These are phyloP conservation scores for Benthosema pterotum DNA, from an alignment of 2,797 vertebrate species.

Conservation along the genomic window DNA sequence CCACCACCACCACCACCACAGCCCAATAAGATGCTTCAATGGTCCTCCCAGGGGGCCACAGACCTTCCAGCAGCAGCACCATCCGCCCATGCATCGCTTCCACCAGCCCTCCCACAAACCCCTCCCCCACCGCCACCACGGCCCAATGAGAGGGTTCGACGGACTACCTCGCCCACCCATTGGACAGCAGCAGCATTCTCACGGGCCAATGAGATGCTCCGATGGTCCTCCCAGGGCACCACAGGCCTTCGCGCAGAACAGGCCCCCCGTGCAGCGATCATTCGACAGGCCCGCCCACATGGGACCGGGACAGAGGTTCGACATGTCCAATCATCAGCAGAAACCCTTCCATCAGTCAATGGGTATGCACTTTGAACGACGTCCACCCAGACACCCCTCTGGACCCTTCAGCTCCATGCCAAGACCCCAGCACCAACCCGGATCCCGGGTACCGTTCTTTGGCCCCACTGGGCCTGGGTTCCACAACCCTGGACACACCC, in stretches of 20 bases:
- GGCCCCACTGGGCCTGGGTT: constrained; percentile 46
- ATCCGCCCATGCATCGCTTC: too few relatives aligned
- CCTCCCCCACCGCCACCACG: constrained; percentile 68
- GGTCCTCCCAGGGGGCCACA: too few relatives aligned
- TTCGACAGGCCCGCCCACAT: constrained; percentile 66
- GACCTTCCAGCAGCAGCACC: too few relatives aligned
- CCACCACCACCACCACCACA: too few relatives aligned
- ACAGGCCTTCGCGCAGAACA: constrained; percentile 81
- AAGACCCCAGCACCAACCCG: too few relatives aligned
- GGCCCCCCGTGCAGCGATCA: constrained; percentile 69
- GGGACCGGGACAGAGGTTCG: constrained; percentile 74
- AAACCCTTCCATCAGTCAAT: too few relatives aligned
- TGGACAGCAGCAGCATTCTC: constrained; percentile 73
- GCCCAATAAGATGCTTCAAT: too few relatives aligned
- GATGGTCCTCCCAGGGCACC: too few relatives aligned
- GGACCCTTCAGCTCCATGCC: constrained; percentile 1
- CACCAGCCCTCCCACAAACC: too few relatives aligned
- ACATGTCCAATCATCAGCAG: constrained; percentile 66
- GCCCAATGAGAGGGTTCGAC: constrained; percentile 84
- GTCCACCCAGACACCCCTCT: constrained; percentile 59
- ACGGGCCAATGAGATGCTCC: constrained; percentile 61
- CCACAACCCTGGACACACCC: constrained; percentile 68
- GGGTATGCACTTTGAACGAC: too few relatives aligned
- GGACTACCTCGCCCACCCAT: constrained; percentile 69
- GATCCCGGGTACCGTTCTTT: too few relatives aligned